A percentile compares a stretch with the other conserved stretches of the same genome.
Evolutionary conservation across 2,888 invertebrate species (phyloP).

Genomic region (Erebia epiphron): DNA sequence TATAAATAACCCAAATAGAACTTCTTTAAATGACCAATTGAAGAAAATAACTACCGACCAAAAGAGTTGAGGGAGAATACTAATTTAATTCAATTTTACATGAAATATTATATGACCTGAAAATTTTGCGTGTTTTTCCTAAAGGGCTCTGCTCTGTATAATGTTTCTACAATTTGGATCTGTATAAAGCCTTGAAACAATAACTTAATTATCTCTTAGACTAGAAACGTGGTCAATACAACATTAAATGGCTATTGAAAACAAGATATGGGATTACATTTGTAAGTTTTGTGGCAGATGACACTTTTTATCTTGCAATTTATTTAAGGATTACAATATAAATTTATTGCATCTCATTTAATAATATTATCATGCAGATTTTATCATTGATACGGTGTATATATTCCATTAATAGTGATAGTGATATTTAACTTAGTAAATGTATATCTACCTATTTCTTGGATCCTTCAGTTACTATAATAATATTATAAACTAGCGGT

Average conservation of each 20-base stretch:
- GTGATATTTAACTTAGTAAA: too few relatives aligned
- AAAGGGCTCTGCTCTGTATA: background rate
- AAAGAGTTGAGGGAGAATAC: too few relatives aligned
- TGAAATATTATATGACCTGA: too few relatives aligned
- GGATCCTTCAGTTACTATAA: too few relatives aligned
- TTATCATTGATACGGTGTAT: constrained; percentile 10
- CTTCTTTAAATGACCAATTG: too few relatives aligned
- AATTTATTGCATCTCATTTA: constrained; percentile 14
- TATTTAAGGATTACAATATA: constrained; percentile 19
- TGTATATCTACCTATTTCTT: too few relatives aligned
- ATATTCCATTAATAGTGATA: background rate
- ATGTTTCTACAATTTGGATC: background rate
- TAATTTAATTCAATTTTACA: too few relatives aligned
- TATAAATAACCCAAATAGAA: too few relatives aligned
- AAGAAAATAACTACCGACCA: too few relatives aligned
- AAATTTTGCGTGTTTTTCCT: too few relatives aligned
- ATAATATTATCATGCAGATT: constrained; percentile 18
- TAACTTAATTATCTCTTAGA: background rate
- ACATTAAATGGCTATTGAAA: constrained; percentile 43
- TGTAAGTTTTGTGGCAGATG: constrained; percentile 27
- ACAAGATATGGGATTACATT: constrained; percentile 41
- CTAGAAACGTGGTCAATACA: constrained; percentile 38
- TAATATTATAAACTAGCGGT: too few relatives aligned
- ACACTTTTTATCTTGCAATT: constrained; percentile 27
- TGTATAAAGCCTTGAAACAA: background rate